A percentile compares a stretch with the other conserved stretches of the same genome.
These are phyloP conservation scores for Desoria tigrina DNA, from an alignment of 2,888 invertebrate species.

Conservation along the genomic window DNA sequence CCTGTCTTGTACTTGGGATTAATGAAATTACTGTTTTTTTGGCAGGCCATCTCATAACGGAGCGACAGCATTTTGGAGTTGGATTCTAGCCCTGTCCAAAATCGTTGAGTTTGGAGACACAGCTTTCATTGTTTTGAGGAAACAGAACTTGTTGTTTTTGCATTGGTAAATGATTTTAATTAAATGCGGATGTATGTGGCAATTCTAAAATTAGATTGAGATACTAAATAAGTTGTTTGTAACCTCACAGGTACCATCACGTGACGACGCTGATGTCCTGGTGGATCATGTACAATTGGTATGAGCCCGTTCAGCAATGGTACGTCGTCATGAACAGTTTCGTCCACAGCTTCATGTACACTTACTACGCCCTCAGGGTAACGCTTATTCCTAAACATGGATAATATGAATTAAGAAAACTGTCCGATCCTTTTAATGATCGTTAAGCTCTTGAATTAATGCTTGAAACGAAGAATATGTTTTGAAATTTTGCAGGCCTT, in stretches of 20 bases:
- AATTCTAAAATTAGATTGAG: too few species aligned
- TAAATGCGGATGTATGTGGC: too few species aligned
- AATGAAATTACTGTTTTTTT: too few species aligned
- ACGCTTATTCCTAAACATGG: too few species aligned
- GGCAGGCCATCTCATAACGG: constrained; percentile 47
- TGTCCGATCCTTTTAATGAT: too few species aligned
- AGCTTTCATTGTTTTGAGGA: constrained; percentile 47
- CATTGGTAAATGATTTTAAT: constrained; percentile 37
- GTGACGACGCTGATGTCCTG: constrained; percentile 48
- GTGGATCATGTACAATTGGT: constrained; percentile 51
- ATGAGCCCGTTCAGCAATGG: constrained; percentile 49
- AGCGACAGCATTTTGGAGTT: constrained; percentile 50
- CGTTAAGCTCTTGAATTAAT: too few species aligned
- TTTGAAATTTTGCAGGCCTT: constrained; percentile 18
- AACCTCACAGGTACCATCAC: constrained; percentile 44
- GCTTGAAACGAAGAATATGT: too few species aligned
- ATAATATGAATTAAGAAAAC: too few species aligned
- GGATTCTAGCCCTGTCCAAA: constrained; percentile 42
- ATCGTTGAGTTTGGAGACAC: constrained; percentile 50
- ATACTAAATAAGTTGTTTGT: background rate
- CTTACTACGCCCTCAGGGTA: constrained; percentile 43
- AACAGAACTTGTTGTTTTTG: constrained; percentile 47
- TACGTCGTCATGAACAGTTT: constrained; percentile 47
- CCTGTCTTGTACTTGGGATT: too few species aligned
- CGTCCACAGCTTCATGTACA: constrained; percentile 47